A percentile compares a stretch with the other conserved stretches of the same genome.
These are phyloP conservation scores for Cyprinus carpio DNA, from an alignment of 2,113 vertebrate species.

Conservation along the genomic window DNA sequence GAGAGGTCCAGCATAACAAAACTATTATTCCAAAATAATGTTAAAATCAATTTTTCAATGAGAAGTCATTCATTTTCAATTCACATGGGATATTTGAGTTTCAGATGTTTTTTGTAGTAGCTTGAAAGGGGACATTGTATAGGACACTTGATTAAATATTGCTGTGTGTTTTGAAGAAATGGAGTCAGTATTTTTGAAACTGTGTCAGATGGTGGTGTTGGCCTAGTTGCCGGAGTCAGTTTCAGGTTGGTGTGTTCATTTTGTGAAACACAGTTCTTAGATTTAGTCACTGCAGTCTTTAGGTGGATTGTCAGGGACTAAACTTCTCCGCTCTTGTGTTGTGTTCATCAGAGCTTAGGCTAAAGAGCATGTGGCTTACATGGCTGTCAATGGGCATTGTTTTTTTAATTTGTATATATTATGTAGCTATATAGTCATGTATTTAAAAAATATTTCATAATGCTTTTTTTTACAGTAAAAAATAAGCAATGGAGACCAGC, in stretches of 20 bases:
- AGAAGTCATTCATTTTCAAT: not conserved
- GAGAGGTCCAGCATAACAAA: no score
- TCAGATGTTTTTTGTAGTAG: not conserved
- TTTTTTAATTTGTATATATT: no score
- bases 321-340: not conserved
- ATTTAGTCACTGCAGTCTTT: not conserved
- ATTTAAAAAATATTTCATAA: no score
- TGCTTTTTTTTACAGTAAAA: not conserved
- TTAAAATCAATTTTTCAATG: not conserved
- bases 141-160: slow-evolving; percentile 58
- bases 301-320: not conserved
- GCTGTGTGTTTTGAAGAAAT: slow-evolving; percentile 61
- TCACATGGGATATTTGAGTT: not conserved
- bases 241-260: slow-evolving; percentile 22
- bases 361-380: not conserved
- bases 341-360: not conserved
- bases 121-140: not conserved
- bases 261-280: not conserved
- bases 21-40: no score
- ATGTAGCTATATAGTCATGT: not conserved
- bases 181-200: not conserved
- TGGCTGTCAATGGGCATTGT: not conserved
- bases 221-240: slow-evolving; percentile 37
- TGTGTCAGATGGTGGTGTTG: slow-evolving; percentile 35
- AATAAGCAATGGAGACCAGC: not conserved